A percentile compares a stretch with the other conserved stretches of the same genome.
Conservation (phyloP, 1,140 invertebrate species). For the Hormaphis cornu region DNA sequence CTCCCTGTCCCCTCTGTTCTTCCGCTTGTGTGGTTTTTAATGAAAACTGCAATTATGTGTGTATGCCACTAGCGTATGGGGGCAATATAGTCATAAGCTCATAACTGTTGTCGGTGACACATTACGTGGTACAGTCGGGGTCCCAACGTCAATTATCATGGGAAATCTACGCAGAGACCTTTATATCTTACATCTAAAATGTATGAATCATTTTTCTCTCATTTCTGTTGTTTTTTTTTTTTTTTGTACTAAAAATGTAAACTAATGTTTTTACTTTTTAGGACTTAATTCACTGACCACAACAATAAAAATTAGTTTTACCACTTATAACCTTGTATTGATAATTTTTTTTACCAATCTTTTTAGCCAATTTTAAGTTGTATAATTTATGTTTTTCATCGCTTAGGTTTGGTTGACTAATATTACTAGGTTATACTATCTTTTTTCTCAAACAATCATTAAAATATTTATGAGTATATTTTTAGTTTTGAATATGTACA, state of each 20-base stretch:
- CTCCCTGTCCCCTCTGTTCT: not conserved
- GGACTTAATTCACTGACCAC: not conserved
- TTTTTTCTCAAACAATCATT: too few species aligned
- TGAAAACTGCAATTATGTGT: conserved; percentile 28
- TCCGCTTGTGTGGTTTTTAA: conserved; percentile 1
- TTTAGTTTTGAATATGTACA: too few species aligned
- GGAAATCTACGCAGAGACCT: conserved; percentile 19
- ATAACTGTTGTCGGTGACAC: conserved; percentile 7
- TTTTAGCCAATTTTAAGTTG: too few species aligned
- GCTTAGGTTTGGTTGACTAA: too few species aligned
- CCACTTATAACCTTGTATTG: too few species aligned
- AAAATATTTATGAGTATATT: too few species aligned
- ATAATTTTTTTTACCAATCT: too few species aligned
- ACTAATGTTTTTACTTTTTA: not conserved
- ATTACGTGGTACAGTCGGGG: not conserved
- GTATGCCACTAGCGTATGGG: not conserved
- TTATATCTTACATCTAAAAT: conserved; percentile 28
- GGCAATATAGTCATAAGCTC: not conserved
- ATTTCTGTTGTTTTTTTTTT: not conserved
- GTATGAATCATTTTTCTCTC: conserved; percentile 17
- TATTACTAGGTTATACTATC: too few species aligned
- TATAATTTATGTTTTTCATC: too few species aligned
- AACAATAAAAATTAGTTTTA: not conserved
- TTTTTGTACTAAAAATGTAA: not conserved
- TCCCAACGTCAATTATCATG: conserved; percentile 17